Evolutionary conservation across 2,888 invertebrate species (phyloP).

Genomic region (Trissolcus brochymenae): DNA sequence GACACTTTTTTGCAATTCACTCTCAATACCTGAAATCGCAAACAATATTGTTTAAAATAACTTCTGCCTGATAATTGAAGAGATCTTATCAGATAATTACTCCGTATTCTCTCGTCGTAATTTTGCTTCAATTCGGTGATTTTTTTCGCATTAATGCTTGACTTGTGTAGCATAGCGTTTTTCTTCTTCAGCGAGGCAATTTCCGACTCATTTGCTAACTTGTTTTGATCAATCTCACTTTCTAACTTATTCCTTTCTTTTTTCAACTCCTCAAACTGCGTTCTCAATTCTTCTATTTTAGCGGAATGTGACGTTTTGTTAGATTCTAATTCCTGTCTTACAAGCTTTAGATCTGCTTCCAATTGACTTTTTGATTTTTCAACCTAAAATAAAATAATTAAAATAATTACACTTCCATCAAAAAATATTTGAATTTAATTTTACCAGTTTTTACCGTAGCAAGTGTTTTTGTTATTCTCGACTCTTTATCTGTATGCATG

Average conservation of each 20-base stretch:
- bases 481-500: constrained; percentile 68
- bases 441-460: constrained; percentile 63
- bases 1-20: constrained; percentile 82
- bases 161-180: constrained; percentile 81
- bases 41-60: no score
- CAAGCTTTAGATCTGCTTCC: constrained; percentile 80
- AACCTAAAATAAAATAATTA: constrained; percentile 75
- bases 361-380: constrained; percentile 79
- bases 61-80: no score
- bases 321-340: constrained; percentile 79
- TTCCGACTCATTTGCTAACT: constrained; percentile 86
- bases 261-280: constrained; percentile 78
- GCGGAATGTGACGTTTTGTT: constrained; percentile 74
- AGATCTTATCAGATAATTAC: constrained; percentile 77
- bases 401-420: neutral
- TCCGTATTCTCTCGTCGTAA: constrained; percentile 81
- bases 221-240: constrained; percentile 84
- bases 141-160: constrained; percentile 81
- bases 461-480: constrained; percentile 69
- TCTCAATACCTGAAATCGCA: constrained; percentile 80
- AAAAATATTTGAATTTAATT: neutral
- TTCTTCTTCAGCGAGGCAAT: constrained; percentile 86
- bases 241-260: constrained; percentile 82
- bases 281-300: constrained; percentile 77
- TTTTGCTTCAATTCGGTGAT: constrained; percentile 83